Evolutionary conservation across 2,797 vertebrate genomes (phyloP).

Genomic region (Megalops cyprinoides): DNA sequence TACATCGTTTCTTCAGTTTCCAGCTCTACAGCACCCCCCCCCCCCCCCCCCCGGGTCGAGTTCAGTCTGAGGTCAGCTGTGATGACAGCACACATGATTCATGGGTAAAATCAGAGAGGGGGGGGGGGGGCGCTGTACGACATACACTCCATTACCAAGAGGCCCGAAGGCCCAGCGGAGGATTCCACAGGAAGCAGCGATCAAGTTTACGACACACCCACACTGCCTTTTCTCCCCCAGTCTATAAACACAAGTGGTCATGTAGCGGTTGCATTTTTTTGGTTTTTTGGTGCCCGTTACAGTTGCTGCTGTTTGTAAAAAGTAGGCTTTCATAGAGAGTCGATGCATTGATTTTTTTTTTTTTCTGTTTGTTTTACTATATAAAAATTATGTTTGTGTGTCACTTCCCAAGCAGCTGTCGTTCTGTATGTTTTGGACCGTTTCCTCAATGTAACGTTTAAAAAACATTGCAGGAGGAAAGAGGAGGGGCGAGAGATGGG

Average conservation of each 20-base stretch:
- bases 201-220: background rate
- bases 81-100: slow-evolving; percentile 13
- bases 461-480: slow-evolving; percentile 10
- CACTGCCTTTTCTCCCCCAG: background rate
- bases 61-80: slow-evolving; percentile 5
- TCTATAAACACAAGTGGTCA: background rate
- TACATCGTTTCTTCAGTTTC: slow-evolving; percentile 11
- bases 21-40: no score
- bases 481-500: background rate
- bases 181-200: background rate
- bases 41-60: background rate
- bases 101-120: background rate
- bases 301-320: no score
- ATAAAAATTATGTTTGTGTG: no score
- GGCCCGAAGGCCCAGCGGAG: background rate
- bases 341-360: slow-evolving; percentile 13
- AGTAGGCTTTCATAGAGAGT: background rate
- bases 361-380: no score
- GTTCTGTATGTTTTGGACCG: slow-evolving; percentile 1
- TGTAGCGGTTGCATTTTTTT: background rate
- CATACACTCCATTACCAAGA: background rate
- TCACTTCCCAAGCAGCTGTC: slow-evolving; percentile 9
- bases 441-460: slow-evolving; percentile 21
- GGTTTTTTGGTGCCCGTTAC: slow-evolving; percentile 2
- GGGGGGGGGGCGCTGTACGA: background rate